phyloP scores from a whole-genome alignment of 2,113 vertebrate species.

The Charadrius vociferus region DNA sequence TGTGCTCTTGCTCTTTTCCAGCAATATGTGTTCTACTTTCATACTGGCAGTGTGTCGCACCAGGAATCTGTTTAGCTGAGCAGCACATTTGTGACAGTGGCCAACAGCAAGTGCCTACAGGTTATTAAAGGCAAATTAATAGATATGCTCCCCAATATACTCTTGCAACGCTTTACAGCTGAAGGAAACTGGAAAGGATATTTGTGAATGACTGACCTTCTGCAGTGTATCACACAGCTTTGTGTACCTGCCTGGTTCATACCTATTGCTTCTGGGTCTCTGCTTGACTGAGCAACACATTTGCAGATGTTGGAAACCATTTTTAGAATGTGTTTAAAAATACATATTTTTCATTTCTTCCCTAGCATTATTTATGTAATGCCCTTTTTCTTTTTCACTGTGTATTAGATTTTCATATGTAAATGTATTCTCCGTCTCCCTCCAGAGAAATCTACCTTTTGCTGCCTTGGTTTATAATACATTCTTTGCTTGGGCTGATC shows the following conservation, averaged over 20 bases:
- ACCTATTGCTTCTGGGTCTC: not conserved
- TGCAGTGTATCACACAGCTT: not conserved
- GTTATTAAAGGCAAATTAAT: not conserved
- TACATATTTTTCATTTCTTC: constrained; percentile 8
- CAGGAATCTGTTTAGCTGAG: not conserved
- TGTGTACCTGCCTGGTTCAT: not conserved
- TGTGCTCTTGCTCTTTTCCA: not conserved
- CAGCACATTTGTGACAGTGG: not conserved
- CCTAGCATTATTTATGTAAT: constrained; percentile 18
- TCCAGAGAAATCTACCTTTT: constrained; percentile 44
- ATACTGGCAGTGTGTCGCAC: accelerated
- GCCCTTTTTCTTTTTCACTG: constrained; percentile 3
- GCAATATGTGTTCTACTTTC: accelerated
- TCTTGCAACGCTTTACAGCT: not conserved
- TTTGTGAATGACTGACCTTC: not conserved
- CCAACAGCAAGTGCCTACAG: not conserved
- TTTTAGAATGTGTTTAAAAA: constrained; percentile 19
- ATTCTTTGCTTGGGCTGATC: not conserved
- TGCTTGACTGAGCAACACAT: not conserved
- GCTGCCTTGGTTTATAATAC: not conserved
- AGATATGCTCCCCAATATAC: not conserved
- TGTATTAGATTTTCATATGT: constrained; percentile 34
- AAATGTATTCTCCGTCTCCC: not conserved
- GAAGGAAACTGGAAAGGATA: not conserved
- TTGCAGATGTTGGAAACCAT: not conserved